phyloP scores from a whole-genome alignment of 2,888 invertebrate genomes.

The Meiosimyza platycephala region DNA sequence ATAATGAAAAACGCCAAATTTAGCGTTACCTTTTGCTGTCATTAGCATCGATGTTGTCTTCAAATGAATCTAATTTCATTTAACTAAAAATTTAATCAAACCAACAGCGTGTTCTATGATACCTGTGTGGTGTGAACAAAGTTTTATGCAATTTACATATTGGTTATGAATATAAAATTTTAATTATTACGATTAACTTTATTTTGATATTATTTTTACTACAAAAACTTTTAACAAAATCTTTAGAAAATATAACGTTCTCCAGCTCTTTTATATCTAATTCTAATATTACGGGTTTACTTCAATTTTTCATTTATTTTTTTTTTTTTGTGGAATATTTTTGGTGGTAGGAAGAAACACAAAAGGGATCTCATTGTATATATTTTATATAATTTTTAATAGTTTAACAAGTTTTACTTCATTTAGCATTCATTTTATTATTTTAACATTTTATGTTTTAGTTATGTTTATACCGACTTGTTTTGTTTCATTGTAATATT shows the following conservation, averaged over 20 bases:
- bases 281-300: slow-evolving; percentile 23
- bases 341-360: slow-evolving; percentile 32
- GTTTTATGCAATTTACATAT: too few relatives aligned
- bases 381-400: slow-evolving; percentile 33
- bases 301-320: not conserved
- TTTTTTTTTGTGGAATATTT: slow-evolving; percentile 22
- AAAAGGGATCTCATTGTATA: slow-evolving; percentile 28
- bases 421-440: slow-evolving; percentile 23
- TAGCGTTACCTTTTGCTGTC: too few relatives aligned
- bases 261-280: slow-evolving; percentile 28
- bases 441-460: slow-evolving; percentile 34
- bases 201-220: slow-evolving; percentile 35
- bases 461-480: slow-evolving; percentile 26
- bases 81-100: too few relatives aligned
- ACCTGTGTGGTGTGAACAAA: too few relatives aligned
- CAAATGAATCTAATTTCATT: too few relatives aligned
- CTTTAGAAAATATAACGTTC: slow-evolving; percentile 35
- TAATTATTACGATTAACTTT: slow-evolving; percentile 33
- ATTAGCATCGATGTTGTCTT: too few relatives aligned
- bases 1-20: too few relatives aligned
- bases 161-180: not conserved
- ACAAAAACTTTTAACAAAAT: slow-evolving; percentile 36
- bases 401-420: slow-evolving; percentile 35
- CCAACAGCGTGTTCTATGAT: too few relatives aligned
- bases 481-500: slow-evolving; percentile 22